Base-by-base conservation (phyloP, 2,797 vertebrate genomes). In the Triplophysa bombifrons region DNA sequence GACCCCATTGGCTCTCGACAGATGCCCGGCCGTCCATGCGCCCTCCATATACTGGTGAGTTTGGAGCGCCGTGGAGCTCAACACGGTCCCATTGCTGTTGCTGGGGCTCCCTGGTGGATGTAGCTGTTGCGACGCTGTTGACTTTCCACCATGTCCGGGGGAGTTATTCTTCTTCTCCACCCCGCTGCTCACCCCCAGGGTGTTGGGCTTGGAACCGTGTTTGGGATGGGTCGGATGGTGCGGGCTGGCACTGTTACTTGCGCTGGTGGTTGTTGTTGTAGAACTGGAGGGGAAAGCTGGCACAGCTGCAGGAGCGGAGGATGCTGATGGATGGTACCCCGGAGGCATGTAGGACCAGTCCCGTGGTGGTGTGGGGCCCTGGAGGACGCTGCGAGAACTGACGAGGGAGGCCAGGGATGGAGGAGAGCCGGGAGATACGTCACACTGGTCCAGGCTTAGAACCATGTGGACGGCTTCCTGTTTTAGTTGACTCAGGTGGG, bases 401-500 rank as follows among this genome's bases (percentile, higher is more conserved):
- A 90, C 91, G 74, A 94, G 80, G 0, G 92, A 58, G 20, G 94
- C 88, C 38, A 90, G 80, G 51, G 95, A 90, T 0, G 95, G 88
- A 0, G 96, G 95, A 0, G 96, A 98, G 22, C 95, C 91, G 2
- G 96, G 97, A 0, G 96, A 96, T 75, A 94, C 88, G 76, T 97
- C 96, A 0, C 92, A 95, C 67, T 94, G 96, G 79, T 98, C 96
- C 27, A 98, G 90, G 38, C 94, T 94, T 82, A 98, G 93, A 84
- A 98, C 96, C 95, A 98, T 95, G 84, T 95, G 96, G 77, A 99
- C 94, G 1, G 98, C 98, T 90, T 99, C 97, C 90, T 99, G 97
- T 89, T 99, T 99, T 81, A 99, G 84, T 88, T 98, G 96, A 85
- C 95, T 98, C 86, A 99, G 92, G 89, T 98, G 96, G 0, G 98